phyloP scores from a whole-genome alignment of 35 echinoderm and acorn worm genomes.

The Stichopus chloronotus region DNA sequence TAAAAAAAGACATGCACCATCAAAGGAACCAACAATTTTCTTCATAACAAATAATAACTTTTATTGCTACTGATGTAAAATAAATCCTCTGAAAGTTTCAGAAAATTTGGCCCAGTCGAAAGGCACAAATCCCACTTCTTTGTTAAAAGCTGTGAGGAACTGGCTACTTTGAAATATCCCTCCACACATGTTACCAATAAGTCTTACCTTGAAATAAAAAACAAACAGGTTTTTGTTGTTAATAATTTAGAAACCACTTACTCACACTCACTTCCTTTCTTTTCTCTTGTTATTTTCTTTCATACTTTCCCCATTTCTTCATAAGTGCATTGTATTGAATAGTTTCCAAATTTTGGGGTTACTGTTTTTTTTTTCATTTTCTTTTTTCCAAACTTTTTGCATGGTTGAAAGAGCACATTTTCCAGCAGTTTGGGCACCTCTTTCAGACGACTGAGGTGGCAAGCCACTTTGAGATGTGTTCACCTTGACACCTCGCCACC shows the following conservation, averaged over 20 bases:
- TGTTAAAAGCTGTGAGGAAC: too few relatives aligned
- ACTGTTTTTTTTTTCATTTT: not conserved
- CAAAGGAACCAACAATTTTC: too few relatives aligned
- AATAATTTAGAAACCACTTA: not conserved
- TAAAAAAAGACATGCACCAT: too few relatives aligned
- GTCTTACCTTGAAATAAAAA: not conserved
- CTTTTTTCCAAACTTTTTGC: not conserved
- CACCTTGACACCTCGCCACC: not conserved
- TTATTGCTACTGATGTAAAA: too few relatives aligned
- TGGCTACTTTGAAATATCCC: too few relatives aligned
- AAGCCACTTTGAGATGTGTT: not conserved
- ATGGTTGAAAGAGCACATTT: constrained; percentile 2
- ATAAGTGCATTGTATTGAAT: not conserved
- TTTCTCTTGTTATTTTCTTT: not conserved
- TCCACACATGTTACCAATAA: not conserved
- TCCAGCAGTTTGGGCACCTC: not conserved
- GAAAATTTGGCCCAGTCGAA: too few relatives aligned
- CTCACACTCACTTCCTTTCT: too few relatives aligned
- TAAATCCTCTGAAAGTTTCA: too few relatives aligned
- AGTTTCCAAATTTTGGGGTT: not conserved
- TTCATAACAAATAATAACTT: too few relatives aligned
- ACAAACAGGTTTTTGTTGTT: not conserved
- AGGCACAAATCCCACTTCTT: too few relatives aligned
- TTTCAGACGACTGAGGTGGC: not conserved
- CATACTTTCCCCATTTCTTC: not conserved